Percentiles rank a stretch among this genome's conserved stretches.
Conservation (phyloP, 2,113 vertebrate species). For the Mirza zaza region DNA sequence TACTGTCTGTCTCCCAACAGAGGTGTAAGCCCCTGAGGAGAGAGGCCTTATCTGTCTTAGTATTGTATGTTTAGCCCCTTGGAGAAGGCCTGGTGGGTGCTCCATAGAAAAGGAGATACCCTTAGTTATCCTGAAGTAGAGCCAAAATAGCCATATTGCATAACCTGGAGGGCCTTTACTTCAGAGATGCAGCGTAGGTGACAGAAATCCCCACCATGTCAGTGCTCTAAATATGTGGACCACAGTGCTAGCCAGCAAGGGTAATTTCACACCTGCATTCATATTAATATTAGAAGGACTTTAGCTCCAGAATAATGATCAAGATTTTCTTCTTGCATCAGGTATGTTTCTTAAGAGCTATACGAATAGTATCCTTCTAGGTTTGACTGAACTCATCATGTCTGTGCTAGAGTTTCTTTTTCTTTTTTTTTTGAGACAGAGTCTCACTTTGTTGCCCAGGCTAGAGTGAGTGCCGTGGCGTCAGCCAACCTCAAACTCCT, state of each 20-base stretch:
- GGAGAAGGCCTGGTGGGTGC: neutral
- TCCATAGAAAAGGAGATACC: neutral
- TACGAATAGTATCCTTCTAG: neutral
- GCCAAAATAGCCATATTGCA: neutral
- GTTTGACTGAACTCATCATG: neutral
- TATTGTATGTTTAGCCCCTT: neutral
- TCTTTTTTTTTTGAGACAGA: no score
- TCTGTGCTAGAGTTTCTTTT: neutral
- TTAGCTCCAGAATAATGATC: neutral
- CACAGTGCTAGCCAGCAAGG: neutral
- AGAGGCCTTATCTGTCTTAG: neutral
- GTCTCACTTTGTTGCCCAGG: no score
- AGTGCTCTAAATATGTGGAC: neutral
- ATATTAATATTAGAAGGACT: neutral
- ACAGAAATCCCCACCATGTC: neutral
- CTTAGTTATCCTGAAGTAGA: neutral
- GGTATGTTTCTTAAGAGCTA: neutral
- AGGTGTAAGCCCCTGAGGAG: neutral
- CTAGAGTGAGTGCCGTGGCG: no score
- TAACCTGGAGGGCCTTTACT: neutral
- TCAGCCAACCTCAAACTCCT: no score
- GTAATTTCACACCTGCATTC: neutral
- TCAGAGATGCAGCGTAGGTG: neutral
- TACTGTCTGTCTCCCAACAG: neutral
- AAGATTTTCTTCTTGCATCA: slow-evolving; percentile 31